phyloP scores from a whole-genome alignment of 2,113 vertebrate species.

The Ciconia boyciana region DNA sequence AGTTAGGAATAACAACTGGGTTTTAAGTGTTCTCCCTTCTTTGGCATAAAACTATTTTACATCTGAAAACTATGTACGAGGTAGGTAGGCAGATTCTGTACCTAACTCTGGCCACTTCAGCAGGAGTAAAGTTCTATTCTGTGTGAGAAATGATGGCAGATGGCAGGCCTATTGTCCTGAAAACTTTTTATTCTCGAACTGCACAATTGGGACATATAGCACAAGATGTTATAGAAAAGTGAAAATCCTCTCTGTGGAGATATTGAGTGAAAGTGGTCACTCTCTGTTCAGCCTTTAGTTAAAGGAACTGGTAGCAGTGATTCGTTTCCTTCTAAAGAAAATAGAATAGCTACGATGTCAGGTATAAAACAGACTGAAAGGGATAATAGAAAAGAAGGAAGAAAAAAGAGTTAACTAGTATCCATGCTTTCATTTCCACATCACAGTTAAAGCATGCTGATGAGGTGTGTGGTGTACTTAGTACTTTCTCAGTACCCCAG shows the following conservation, averaged over 20 bases:
- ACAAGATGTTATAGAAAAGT: background rate
- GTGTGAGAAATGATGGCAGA: background rate
- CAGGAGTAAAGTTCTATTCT: background rate
- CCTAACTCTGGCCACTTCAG: background rate
- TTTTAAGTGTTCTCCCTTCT: background rate
- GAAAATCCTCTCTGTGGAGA: background rate
- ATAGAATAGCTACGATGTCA: background rate
- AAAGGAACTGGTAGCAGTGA: background rate
- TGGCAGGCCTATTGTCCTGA: background rate
- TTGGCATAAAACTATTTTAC: background rate
- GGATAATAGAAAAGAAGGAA: background rate
- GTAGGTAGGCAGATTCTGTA: background rate
- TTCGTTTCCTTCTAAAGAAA: slow-evolving; percentile 14
- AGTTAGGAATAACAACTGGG: background rate
- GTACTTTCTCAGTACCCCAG: background rate
- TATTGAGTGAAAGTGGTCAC: background rate
- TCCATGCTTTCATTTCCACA: background rate
- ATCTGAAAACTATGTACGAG: background rate
- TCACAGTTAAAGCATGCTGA: background rate
- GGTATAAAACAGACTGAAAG: background rate
- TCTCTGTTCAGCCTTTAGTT: background rate
- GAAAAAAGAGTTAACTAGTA: background rate
- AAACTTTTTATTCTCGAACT: background rate
- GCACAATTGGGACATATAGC: background rate
- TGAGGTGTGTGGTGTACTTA: background rate